These are phyloP conservation scores for Neofelis nebulosa DNA, from an alignment of 2,113 vertebrate genomes.

Conservation along the genomic window DNA sequence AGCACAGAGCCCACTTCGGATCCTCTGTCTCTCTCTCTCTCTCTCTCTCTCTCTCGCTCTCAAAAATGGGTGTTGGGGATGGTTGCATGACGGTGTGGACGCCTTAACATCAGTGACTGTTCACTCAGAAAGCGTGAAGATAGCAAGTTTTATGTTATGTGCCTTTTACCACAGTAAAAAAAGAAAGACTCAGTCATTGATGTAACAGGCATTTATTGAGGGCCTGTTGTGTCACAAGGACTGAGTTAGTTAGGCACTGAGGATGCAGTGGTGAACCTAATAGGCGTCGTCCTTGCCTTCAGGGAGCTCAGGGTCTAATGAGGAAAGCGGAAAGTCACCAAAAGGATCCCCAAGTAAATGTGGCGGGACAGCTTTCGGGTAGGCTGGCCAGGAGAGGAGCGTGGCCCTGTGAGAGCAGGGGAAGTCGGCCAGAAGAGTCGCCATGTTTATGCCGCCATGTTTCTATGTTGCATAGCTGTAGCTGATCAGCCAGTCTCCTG, in stretches of 20 bases:
- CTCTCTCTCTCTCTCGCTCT: no score
- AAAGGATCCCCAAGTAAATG: not conserved
- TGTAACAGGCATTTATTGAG: not conserved
- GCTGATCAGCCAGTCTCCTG: not conserved
- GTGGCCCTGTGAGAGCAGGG: not conserved
- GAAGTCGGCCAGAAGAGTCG: not conserved
- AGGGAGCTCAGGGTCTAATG: not conserved
- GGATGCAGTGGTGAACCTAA: no score
- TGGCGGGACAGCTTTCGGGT: rapidly evolving
- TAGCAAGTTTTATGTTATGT: not conserved
- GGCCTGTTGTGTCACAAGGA: not conserved
- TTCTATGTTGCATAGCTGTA: no score
- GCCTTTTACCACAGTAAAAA: not conserved
- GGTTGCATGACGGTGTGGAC: rapidly evolving
- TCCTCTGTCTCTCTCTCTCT: no score
- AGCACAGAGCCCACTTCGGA: no score
- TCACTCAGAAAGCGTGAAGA: not conserved
- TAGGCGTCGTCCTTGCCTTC: not conserved
- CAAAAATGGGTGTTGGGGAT: rapidly evolving
- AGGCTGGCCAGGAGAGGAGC: not conserved
- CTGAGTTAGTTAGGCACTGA: not conserved
- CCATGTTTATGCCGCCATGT: no score
- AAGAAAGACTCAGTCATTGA: not conserved
- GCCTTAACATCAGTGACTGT: rapidly evolving
- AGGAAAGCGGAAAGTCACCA: not conserved